A percentile compares a stretch with the other conserved stretches of the same genome.
phyloP scores from a whole-genome alignment of 2,113 vertebrate species.

The Aythya baeri region DNA sequence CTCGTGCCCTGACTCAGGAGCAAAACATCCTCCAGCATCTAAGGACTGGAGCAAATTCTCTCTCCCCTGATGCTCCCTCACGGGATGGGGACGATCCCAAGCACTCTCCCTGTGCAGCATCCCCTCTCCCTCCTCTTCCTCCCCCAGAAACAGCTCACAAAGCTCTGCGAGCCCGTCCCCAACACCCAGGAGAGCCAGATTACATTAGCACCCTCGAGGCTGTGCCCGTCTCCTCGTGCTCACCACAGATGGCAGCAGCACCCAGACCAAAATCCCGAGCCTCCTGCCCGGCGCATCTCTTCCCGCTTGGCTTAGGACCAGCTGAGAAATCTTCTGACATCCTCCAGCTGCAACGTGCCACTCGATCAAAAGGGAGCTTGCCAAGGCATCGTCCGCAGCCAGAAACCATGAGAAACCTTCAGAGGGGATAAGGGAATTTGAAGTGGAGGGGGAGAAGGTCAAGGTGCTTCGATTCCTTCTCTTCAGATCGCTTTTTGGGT shows the following conservation, averaged over 20 bases:
- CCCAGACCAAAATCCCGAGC: not conserved
- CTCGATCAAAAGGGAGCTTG: conserved; percentile 56
- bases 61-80: not conserved
- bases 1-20: not conserved
- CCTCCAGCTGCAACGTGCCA: conserved; percentile 38
- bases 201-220: not conserved
- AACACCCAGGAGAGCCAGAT: not conserved
- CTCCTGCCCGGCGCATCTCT: not conserved
- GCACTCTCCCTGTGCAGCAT: not conserved
- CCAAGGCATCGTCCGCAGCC: not conserved
- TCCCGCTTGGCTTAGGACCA: not conserved
- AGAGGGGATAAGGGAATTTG: conserved; percentile 19
- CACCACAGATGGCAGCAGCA: conserved; percentile 6
- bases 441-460: conserved; percentile 21
- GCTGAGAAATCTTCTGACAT: conserved; percentile 43
- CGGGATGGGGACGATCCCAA: not conserved
- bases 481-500: not conserved
- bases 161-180: fast-evolving
- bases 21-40: not conserved
- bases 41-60: not conserved
- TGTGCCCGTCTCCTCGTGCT: not conserved
- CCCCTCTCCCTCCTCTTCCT: not conserved
- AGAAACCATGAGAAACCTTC: conserved; percentile 42
- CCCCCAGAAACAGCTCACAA: not conserved
- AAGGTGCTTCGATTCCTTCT: not conserved